Base-by-base conservation (phyloP, 2,888 invertebrate genomes). In the Baccha elongata region DNA sequence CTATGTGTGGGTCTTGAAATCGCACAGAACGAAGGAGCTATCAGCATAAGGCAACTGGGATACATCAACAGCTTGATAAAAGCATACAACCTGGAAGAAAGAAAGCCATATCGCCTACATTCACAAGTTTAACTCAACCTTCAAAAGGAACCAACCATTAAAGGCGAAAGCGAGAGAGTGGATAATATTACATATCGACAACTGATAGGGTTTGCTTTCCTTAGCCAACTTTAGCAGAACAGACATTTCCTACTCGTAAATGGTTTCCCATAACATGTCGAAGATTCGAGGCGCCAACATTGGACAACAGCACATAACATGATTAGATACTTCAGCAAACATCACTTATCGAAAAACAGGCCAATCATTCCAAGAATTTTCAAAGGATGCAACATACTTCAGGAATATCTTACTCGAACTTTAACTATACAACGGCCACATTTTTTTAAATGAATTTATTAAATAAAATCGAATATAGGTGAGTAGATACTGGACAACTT, bases 21-120 rank as follows among this genome's bases (percentile, higher is more conserved):
- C 8, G 10, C 35, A 11, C 10, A 37, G 35, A 10, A 37, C 3
- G 35, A 37, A 37, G 52, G 42, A 15, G 10, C 29, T 15, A 19
- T 72, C 23, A 37, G 8, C 19, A 62, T 72, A 23, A 10, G 44
- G n/a, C 53, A 50, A 42, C 52, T 26, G 15, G 62, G 72, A 5
- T 62, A 72, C 10, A 72, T 62, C 3, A 58, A 71, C 15, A 52
- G 32, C 15, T 29, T 72, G 15, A 4, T 72, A 50, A 17, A 52
- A 40, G 19, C 23, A 2, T 62, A 72, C 35, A 29, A 42, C 37
- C 17, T 62, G 19, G 52, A 42, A 8, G 42, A 62, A 17, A 29
- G 35, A 29, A 72, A 62, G 19, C 40, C 44, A 40, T 50, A 15
- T 7, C 46, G 52, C 10, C 17, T 50, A 60, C 62, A 52, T 17